phyloP scores from a whole-genome alignment of 2,888 invertebrate genomes.

The Drosophila maculinotata region DNA sequence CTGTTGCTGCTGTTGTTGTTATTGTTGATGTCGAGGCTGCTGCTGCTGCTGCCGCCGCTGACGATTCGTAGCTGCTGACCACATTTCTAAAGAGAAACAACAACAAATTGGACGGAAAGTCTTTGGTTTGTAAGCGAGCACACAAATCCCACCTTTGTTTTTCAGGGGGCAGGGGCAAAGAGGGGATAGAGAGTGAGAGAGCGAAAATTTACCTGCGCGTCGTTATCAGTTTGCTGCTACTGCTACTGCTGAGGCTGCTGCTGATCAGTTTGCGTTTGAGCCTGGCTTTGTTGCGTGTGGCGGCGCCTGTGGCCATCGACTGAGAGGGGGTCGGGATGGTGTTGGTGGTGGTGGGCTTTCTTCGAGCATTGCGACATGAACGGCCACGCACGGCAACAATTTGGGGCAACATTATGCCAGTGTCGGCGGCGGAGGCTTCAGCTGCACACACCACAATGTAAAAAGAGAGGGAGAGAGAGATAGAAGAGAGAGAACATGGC shows the following conservation, averaged over 20 bases:
- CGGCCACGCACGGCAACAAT: slow-evolving; percentile 50
- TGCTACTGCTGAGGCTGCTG: slow-evolving; percentile 32
- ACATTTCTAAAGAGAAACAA: slow-evolving; percentile 50
- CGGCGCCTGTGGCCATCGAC: slow-evolving; percentile 30
- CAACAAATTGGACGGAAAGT: slow-evolving; percentile 40
- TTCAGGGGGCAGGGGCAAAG: slow-evolving; percentile 6
- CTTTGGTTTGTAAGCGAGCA: slow-evolving; percentile 11
- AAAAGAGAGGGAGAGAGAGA: slow-evolving; percentile 32
- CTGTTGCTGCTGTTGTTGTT: not conserved
- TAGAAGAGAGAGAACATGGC: slow-evolving; percentile 54
- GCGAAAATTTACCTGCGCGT: slow-evolving; percentile 67
- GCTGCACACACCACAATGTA: slow-evolving; percentile 37
- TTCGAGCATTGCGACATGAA: slow-evolving; percentile 59
- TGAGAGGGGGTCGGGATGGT: slow-evolving; percentile 25
- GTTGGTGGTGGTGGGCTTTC: slow-evolving; percentile 42
- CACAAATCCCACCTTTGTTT: slow-evolving; percentile 14
- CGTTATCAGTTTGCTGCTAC: slow-evolving; percentile 42
- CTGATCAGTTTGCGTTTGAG: slow-evolving; percentile 61
- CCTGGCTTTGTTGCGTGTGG: slow-evolving; percentile 56
- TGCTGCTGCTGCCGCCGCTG: slow-evolving; percentile 14
- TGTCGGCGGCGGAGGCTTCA: slow-evolving; percentile 11
- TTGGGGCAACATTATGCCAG: slow-evolving; percentile 38
- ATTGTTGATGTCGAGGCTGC: slow-evolving; percentile 12
- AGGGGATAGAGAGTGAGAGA: slow-evolving; percentile 33
- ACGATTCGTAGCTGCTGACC: slow-evolving; percentile 11